Evolutionary conservation across 2,888 invertebrate species (phyloP).

Genomic region (Drosophila mercatorum): DNA sequence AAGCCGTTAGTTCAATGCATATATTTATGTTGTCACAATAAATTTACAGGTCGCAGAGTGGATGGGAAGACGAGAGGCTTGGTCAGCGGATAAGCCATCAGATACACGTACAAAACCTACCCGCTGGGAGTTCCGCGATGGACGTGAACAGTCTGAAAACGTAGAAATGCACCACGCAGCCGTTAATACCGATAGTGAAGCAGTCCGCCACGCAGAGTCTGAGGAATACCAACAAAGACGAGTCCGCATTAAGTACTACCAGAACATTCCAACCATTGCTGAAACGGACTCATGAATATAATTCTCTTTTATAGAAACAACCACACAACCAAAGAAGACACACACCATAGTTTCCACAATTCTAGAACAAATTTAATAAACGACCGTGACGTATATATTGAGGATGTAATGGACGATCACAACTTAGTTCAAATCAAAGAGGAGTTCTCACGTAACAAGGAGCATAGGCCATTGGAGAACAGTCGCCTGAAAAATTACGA

Average conservation of each 20-base stretch:
- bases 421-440: conserved; percentile 69
- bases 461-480: conserved; percentile 77
- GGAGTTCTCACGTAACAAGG: conserved; percentile 68
- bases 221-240: conserved; percentile 83
- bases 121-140: conserved; percentile 90
- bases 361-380: conserved; percentile 85
- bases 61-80: conserved; percentile 92
- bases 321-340: conserved; percentile 83
- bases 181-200: conserved; percentile 58
- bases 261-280: rapidly evolving
- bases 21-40: neutral
- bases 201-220: conserved; percentile 76
- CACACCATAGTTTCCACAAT: conserved; percentile 83
- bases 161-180: conserved; percentile 82
- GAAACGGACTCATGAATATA: neutral
- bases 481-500: conserved; percentile 63
- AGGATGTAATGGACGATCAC: conserved; percentile 81
- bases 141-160: conserved; percentile 85
- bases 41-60: conserved; percentile 87
- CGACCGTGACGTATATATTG: conserved; percentile 83
- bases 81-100: conserved; percentile 90
- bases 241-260: conserved; percentile 82
- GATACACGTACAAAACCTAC: conserved; percentile 89
- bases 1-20: neutral
- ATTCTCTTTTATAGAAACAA: conserved; percentile 75